phyloP scores from a whole-genome alignment of 2,888 invertebrate species.

The Ellobium chinense region DNA sequence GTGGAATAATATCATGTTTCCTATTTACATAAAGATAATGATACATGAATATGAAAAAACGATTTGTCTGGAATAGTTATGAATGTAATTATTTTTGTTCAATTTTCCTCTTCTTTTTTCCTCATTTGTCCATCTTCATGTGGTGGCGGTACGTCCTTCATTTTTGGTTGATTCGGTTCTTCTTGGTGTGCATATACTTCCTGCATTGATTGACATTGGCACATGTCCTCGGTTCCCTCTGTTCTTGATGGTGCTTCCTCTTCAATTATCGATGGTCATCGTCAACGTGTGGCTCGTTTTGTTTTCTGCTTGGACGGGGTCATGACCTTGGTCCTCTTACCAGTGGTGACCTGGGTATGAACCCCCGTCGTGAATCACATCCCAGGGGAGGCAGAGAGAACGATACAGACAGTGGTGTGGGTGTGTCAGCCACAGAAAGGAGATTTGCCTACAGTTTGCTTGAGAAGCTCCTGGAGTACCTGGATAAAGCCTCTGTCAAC shows the following conservation, averaged over 20 bases:
- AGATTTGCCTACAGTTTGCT: conserved; percentile 98
- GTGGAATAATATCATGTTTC: too few relatives aligned
- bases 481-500: conserved; percentile 97
- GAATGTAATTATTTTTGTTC: conserved; percentile 32
- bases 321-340: conserved; percentile 16
- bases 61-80: too few relatives aligned
- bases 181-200: conserved; percentile 29
- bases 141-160: conserved; percentile 30
- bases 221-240: conserved; percentile 29
- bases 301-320: neutral
- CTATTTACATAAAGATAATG: too few relatives aligned
- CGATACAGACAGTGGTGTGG: conserved; percentile 73
- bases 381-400: conserved; percentile 71
- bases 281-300: conserved; percentile 43
- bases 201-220: conserved; percentile 22
- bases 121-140: conserved; percentile 40
- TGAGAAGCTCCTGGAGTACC: conserved; percentile 97
- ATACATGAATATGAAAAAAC: too few relatives aligned
- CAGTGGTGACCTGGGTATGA: conserved; percentile 56
- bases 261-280: conserved; percentile 45
- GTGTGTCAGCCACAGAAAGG: conserved; percentile 88
- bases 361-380: conserved; percentile 60
- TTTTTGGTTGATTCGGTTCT: conserved; percentile 33
- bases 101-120: conserved; percentile 38
- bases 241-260: conserved; percentile 40